Percentiles rank a stretch among this genome's conserved stretches.
phyloP scores from a whole-genome alignment of 2,797 vertebrate genomes.

The Alca torda region DNA sequence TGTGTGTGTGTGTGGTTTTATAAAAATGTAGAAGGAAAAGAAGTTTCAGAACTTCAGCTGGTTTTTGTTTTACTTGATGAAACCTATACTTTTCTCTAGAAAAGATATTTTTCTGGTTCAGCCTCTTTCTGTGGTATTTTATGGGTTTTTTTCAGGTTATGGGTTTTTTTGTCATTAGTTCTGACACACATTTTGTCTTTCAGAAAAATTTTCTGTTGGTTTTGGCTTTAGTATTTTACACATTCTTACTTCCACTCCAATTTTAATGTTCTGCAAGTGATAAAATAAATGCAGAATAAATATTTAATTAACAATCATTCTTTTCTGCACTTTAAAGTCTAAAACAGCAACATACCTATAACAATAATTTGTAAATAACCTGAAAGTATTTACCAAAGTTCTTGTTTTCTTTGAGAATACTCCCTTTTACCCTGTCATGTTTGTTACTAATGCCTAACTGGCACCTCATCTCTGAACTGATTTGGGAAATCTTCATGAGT shows the following conservation, averaged over 20 bases:
- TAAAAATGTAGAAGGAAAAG: not conserved
- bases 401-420: not conserved
- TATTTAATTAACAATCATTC: not conserved
- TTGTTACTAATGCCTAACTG: not conserved
- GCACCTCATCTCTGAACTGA: not conserved
- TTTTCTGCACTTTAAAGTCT: not conserved
- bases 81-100: not conserved
- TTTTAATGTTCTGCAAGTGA: not conserved
- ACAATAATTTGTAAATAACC: not conserved
- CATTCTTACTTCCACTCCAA: not conserved
- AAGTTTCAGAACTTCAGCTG: not conserved
- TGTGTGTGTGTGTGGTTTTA: not conserved
- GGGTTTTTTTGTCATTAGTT: not conserved
- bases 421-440: not conserved
- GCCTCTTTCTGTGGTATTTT: not conserved
- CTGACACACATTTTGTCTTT: not conserved
- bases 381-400: not conserved
- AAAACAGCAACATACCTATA: not conserved
- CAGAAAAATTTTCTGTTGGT: not conserved
- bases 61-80: not conserved
- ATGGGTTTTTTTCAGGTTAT: not conserved
- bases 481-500: not conserved
- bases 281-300: not conserved
- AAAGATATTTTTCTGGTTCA: not conserved
- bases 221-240: not conserved